These are phyloP conservation scores for Tragelaphus scriptus DNA, from an alignment of 2,113 vertebrate species.

Conservation along the genomic window DNA sequence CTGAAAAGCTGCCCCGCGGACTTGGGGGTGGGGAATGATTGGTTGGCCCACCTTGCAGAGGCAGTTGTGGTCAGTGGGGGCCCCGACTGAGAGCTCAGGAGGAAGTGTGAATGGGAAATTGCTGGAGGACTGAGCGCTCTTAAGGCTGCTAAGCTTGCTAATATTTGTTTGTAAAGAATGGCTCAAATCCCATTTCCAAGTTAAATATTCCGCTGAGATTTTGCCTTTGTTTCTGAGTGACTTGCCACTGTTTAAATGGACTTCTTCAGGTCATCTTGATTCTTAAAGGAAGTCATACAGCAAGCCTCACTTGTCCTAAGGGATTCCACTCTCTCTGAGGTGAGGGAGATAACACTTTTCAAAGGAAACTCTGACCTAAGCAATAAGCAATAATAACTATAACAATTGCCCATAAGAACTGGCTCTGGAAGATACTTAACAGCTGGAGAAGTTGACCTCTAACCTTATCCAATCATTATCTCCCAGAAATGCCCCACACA, in stretches of 20 bases:
- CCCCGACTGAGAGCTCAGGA: background rate
- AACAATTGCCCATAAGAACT: background rate
- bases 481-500: slow-evolving; percentile 32
- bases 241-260: background rate
- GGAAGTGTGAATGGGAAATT: background rate
- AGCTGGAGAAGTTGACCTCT: slow-evolving; percentile 55
- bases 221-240: background rate
- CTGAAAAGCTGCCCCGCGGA: background rate
- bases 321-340: background rate
- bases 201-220: background rate
- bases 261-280: background rate
- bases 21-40: no score
- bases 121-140: background rate
- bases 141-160: background rate
- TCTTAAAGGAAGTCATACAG: background rate
- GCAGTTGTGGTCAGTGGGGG: background rate
- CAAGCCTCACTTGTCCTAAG: background rate
- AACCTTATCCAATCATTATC: slow-evolving; percentile 32
- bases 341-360: background rate
- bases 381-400: slow-evolving; percentile 21
- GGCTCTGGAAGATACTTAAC: slow-evolving; percentile 42
- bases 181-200: background rate
- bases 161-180: background rate
- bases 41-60: background rate
- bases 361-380: slow-evolving; percentile 38